Evolutionary conservation across 2,888 invertebrate genomes (phyloP).

Genomic region (Plebejus melissa): DNA sequence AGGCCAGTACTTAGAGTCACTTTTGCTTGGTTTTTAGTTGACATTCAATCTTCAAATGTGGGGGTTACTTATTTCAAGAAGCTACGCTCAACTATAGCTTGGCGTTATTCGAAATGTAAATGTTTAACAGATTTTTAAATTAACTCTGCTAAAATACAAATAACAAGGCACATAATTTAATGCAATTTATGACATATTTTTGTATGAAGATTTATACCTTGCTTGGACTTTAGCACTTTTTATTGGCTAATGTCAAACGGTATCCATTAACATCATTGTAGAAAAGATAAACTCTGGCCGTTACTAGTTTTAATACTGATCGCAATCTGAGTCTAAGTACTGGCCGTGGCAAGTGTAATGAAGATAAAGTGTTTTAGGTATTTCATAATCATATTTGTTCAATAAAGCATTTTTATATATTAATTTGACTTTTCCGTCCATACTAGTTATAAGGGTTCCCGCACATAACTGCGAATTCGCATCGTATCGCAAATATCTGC

Average conservation of each 20-base stretch:
- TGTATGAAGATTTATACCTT: no score
- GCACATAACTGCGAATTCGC: no score
- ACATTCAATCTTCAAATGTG: no score
- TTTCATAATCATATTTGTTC: conserved; percentile 30
- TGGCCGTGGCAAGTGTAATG: conserved; percentile 56
- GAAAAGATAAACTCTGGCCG: neutral
- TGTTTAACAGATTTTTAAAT: neutral
- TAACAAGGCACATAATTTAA: no score
- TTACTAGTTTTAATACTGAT: neutral
- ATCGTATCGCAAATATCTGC: no score
- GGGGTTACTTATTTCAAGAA: no score
- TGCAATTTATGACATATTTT: no score
- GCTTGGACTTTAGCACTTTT: no score
- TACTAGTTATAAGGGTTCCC: neutral
- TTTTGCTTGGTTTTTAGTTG: conserved; percentile 26
- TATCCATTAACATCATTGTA: neutral
- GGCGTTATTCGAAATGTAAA: neutral
- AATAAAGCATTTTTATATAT: conserved; percentile 37
- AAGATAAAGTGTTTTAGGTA: conserved; percentile 31
- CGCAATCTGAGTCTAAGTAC: conserved; percentile 40
- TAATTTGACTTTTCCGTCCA: conserved; percentile 31
- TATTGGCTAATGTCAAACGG: neutral
- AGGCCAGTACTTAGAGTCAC: conserved; percentile 61
- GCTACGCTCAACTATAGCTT: no score
- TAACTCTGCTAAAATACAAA: neutral